Conservation (phyloP, 2,797 vertebrate species). For the Oryzias sinensis region DNA sequence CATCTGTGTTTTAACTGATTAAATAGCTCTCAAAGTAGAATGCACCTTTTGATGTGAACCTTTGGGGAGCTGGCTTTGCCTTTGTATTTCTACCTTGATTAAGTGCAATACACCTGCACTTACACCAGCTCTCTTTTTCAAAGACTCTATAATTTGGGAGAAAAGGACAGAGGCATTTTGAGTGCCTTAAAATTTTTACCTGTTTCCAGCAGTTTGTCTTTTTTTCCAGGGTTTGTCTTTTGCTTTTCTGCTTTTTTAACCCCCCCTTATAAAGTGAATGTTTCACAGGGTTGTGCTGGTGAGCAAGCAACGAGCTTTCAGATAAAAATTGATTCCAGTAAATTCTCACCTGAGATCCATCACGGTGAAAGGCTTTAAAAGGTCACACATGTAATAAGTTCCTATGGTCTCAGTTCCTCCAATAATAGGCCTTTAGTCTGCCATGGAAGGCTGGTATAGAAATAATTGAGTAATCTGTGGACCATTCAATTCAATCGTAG, state of each 20-base stretch:
- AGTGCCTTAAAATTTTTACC: constrained; percentile 72
- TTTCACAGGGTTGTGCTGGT: constrained; percentile 69
- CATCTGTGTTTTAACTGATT: constrained; percentile 87
- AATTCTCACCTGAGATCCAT: constrained; percentile 87
- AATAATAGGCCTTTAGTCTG: constrained; percentile 86
- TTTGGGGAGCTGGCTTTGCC: constrained; percentile 71
- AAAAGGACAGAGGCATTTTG: constrained; percentile 73
- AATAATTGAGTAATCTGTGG: constrained; percentile 88
- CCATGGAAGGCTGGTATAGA: constrained; percentile 82
- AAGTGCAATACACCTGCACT: constrained; percentile 75
- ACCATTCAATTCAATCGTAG: constrained; percentile 84
- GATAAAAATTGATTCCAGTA: constrained; percentile 86
- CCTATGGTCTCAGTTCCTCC: constrained; percentile 83
- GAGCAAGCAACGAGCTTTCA: constrained; percentile 74
- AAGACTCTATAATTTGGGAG: constrained; percentile 79
- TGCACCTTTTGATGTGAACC: constrained; percentile 84
- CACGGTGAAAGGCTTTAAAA: constrained; percentile 84
- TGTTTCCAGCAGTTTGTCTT: constrained; percentile 62
- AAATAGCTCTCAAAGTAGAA: constrained; percentile 83
- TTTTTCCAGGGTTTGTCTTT: constrained; percentile 39
- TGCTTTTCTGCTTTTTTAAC: constrained; percentile 25
- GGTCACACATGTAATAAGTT: constrained; percentile 88
- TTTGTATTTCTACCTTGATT: constrained; percentile 83
- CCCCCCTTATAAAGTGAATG: constrained; percentile 68
- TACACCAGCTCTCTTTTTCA: constrained; percentile 71